phyloP scores from a whole-genome alignment of 1,140 invertebrate species.

The Anagrus nilaparvatae region DNA sequence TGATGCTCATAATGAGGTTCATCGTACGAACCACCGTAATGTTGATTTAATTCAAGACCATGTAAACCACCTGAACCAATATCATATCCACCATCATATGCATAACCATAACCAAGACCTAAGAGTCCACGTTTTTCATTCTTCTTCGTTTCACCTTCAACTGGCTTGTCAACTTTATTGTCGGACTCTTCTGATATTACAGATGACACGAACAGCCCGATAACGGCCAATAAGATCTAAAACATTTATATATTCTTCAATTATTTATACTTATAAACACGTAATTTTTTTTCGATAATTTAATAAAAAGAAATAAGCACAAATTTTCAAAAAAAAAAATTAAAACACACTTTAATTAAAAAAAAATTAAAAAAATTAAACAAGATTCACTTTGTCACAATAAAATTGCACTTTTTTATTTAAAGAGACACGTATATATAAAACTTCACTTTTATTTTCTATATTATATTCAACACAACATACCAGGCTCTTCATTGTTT shows the following conservation, averaged over 20 bases:
- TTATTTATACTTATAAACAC: not conserved
- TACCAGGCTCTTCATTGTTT: slow-evolving; percentile 40
- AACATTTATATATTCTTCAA: slow-evolving; percentile 21
- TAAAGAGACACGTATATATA: too few relatives aligned
- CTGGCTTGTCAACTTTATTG: slow-evolving; percentile 48
- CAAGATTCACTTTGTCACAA: too few relatives aligned
- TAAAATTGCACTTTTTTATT: too few relatives aligned
- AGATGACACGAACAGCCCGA: slow-evolving; percentile 57
- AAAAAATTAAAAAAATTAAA: too few relatives aligned
- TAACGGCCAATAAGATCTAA: slow-evolving; percentile 58
- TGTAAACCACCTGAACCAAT: slow-evolving; percentile 40
- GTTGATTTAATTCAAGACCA: slow-evolving; percentile 14
- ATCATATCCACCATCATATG: slow-evolving; percentile 48
- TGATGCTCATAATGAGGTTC: slow-evolving; percentile 28
- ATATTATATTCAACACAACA: too few relatives aligned
- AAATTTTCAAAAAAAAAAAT: too few relatives aligned
- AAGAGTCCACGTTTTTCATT: slow-evolving; percentile 53
- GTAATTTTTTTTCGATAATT: not conserved
- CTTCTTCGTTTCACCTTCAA: slow-evolving; percentile 46
- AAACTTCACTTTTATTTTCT: too few relatives aligned
- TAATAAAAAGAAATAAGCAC: too few relatives aligned
- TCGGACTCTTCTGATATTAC: slow-evolving; percentile 48
- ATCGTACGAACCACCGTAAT: slow-evolving; percentile 21
- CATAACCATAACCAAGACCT: slow-evolving; percentile 49
- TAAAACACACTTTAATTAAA: too few relatives aligned